A percentile compares a stretch with the other conserved stretches of the same genome.
phyloP scores from a whole-genome alignment of 2,888 invertebrate species.

The Calliphora vomitoria region DNA sequence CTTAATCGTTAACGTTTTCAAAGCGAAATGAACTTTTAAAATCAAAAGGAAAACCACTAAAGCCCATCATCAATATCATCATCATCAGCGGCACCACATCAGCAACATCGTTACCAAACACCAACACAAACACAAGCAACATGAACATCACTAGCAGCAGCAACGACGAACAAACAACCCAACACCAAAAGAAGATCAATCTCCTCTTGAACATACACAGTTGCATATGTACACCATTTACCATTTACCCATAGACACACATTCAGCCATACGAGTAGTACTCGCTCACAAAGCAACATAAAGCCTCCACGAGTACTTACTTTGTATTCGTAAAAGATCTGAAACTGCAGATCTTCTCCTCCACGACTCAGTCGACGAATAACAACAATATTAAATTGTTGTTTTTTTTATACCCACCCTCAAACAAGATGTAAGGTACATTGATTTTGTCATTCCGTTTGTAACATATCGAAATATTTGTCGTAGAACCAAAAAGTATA shows the following conservation, averaged over 20 bases:
- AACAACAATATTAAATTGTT: background rate
- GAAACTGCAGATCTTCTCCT: slow-evolving; percentile 27
- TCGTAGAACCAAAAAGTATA: too few species aligned
- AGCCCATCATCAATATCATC: slow-evolving; percentile 77
- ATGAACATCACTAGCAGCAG: slow-evolving; percentile 34
- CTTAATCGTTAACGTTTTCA: slow-evolving; percentile 83
- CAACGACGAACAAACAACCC: slow-evolving; percentile 21
- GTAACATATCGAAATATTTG: too few species aligned
- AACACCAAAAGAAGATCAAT: slow-evolving; percentile 49
- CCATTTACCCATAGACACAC: slow-evolving; percentile 37
- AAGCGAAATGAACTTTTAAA: slow-evolving; percentile 84
- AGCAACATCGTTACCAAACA: slow-evolving; percentile 60
- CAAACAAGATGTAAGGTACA: too few species aligned
- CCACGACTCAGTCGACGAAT: background rate
- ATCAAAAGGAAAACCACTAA: slow-evolving; percentile 84
- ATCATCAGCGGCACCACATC: slow-evolving; percentile 66
- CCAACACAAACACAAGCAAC: slow-evolving; percentile 50
- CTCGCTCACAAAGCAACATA: background rate
- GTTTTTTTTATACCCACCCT: background rate
- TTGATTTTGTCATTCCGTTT: too few species aligned
- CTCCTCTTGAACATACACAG: slow-evolving; percentile 40
- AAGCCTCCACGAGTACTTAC: background rate
- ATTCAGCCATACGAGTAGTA: background rate
- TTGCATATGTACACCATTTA: slow-evolving; percentile 5
- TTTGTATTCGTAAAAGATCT: background rate